Evolutionary conservation across 2,797 vertebrate genomes (phyloP).

Genomic region (Chromis chromis): DNA sequence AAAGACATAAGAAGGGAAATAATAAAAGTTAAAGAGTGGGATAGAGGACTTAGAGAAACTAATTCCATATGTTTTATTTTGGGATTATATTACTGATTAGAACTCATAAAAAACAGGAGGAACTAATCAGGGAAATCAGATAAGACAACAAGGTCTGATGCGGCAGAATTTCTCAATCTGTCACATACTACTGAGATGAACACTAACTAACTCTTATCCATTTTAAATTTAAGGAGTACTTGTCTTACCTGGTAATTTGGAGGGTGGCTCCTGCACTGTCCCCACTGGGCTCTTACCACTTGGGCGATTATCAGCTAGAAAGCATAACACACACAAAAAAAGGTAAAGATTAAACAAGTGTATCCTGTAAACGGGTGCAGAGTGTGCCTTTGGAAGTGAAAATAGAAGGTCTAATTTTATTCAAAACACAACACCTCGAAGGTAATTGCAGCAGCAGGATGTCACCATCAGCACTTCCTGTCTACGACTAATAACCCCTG

Average conservation of each 20-base stretch:
- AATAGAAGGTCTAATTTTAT: constrained; percentile 27
- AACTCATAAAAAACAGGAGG: too few species aligned
- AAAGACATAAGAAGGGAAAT: neutral
- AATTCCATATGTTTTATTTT: too few species aligned
- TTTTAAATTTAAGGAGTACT: neutral
- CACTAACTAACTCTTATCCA: neutral
- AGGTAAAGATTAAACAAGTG: neutral
- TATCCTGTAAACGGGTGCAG: neutral
- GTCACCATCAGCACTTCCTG: constrained; percentile 46
- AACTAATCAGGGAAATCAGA: neutral
- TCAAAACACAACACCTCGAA: constrained; percentile 23
- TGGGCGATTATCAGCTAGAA: constrained; percentile 92
- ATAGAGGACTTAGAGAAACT: neutral
- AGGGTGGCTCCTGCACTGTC: constrained; percentile 89
- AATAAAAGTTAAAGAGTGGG: neutral
- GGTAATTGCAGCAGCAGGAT: constrained; percentile 26
- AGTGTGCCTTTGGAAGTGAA: constrained; percentile 4
- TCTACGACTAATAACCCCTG: constrained; percentile 43
- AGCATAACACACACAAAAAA: constrained; percentile 35
- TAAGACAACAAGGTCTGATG: neutral
- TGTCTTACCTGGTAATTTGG: constrained; percentile 88
- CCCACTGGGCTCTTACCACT: constrained; percentile 90
- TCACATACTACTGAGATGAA: neutral
- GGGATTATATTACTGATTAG: neutral
- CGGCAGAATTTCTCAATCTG: neutral